A percentile compares a stretch with the other conserved stretches of the same genome.
Evolutionary conservation across 2,797 vertebrate genomes (phyloP).

Genomic region (Halcyon smyrnensis): DNA sequence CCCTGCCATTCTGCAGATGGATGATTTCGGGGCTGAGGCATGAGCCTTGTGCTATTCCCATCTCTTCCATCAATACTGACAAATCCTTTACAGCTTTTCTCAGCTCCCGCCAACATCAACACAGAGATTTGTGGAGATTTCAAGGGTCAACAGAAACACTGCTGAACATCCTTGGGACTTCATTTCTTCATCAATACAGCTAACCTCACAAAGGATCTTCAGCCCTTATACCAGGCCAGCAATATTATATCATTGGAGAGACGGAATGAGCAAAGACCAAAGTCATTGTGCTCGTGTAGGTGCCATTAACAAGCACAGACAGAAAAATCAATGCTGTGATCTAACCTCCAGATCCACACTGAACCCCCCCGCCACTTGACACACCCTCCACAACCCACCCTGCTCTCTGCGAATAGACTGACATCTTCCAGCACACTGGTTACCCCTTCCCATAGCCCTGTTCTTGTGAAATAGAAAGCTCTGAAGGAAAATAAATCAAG

Average conservation of each 20-base stretch:
- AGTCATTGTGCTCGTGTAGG: not conserved
- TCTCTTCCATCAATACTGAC: not conserved
- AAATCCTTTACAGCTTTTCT: not conserved
- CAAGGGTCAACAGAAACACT: not conserved
- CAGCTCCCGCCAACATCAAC: not conserved
- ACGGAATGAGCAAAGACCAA: not conserved
- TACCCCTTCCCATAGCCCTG: not conserved
- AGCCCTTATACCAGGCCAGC: not conserved
- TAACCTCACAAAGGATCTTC: not conserved
- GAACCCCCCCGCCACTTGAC: not conserved
- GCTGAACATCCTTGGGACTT: not conserved
- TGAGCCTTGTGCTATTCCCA: not conserved
- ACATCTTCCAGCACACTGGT: not conserved
- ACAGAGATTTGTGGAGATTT: not conserved
- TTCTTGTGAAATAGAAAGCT: not conserved
- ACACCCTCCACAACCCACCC: not conserved
- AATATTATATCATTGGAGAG: slow-evolving; percentile 6
- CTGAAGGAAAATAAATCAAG: not conserved
- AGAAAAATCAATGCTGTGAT: slow-evolving; percentile 30
- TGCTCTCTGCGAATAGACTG: not conserved
- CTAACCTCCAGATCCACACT: not conserved
- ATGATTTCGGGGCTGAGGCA: not conserved
- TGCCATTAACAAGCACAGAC: slow-evolving; percentile 21
- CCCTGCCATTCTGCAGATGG: not conserved
- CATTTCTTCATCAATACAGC: not conserved